phyloP scores from a whole-genome alignment of 2,888 invertebrate genomes.

The Quadriops clusia region DNA sequence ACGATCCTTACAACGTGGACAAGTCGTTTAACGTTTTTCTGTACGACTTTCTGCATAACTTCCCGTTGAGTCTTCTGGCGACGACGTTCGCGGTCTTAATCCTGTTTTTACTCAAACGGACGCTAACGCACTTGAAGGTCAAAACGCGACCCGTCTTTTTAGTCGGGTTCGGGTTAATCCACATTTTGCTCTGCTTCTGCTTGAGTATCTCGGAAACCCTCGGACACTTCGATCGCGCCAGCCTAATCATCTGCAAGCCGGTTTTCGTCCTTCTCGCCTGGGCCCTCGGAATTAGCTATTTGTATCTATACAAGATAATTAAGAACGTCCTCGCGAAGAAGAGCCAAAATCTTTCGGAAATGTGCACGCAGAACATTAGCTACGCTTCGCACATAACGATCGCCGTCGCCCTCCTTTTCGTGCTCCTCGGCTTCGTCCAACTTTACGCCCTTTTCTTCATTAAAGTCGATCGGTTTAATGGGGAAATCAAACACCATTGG shows the following conservation, averaged over 20 bases:
- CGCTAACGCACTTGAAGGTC: conserved; percentile 58
- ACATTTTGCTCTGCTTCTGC: conserved; percentile 68
- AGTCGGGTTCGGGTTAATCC: conserved; percentile 64
- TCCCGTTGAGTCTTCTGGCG: conserved; percentile 77
- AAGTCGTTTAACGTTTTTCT: conserved; percentile 65
- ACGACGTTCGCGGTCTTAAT: conserved; percentile 84
- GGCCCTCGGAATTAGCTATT: conserved; percentile 71
- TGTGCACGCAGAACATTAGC: conserved; percentile 63
- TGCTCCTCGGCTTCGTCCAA: conserved; percentile 71
- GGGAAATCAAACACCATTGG: conserved; percentile 66
- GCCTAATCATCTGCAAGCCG: conserved; percentile 65
- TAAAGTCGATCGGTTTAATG: conserved; percentile 38
- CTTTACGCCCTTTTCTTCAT: conserved; percentile 68
- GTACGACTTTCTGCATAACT: conserved; percentile 71
- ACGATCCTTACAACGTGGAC: conserved; percentile 86
- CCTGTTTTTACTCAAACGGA: conserved; percentile 71
- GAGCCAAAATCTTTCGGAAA: conserved; percentile 67
- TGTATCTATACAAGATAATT: conserved; percentile 70
- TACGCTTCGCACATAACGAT: conserved; percentile 84
- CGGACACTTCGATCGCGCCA: conserved; percentile 33
- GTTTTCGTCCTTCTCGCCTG: conserved; percentile 78
- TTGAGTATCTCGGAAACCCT: conserved; percentile 64
- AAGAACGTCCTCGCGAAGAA: conserved; percentile 63
- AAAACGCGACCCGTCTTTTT: conserved; percentile 59
- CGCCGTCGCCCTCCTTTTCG: conserved; percentile 73